Conservation (phyloP, 2,888 invertebrate species). For the Linnaemya vulpina region DNA sequence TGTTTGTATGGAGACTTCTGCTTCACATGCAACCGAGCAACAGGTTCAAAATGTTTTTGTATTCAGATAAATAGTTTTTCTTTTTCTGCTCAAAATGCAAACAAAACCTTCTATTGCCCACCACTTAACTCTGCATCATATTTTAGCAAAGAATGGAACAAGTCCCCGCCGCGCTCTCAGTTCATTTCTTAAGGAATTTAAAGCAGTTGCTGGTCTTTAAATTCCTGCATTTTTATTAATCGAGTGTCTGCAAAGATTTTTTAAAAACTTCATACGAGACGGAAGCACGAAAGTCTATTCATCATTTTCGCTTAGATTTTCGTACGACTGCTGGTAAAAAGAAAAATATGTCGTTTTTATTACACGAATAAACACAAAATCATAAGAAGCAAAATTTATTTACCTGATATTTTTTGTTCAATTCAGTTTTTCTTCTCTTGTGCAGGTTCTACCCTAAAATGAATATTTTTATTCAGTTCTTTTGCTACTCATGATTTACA, state of each 20-base stretch:
- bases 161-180: neutral
- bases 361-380: constrained; percentile 1
- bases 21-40: constrained; percentile 63
- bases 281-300: constrained; percentile 36
- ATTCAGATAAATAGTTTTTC: constrained; percentile 37
- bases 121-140: constrained; percentile 51
- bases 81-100: constrained; percentile 4
- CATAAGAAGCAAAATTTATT: constrained; percentile 48
- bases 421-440: constrained; percentile 38
- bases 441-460: neutral
- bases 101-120: constrained; percentile 48
- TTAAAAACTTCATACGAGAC: constrained; percentile 22
- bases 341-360: constrained; percentile 24
- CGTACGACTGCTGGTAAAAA: constrained; percentile 50
- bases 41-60: constrained; percentile 52
- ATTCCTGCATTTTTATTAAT: constrained; percentile 48
- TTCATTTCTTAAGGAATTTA: constrained; percentile 14
- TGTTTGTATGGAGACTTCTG: constrained; percentile 13
- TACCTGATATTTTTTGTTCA: constrained; percentile 31
- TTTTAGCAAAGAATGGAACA: constrained; percentile 46
- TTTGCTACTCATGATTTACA: constrained; percentile 66
- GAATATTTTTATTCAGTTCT: constrained; percentile 50
- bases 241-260: constrained; percentile 47
- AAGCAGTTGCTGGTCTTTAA: constrained; percentile 30
- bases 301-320: constrained; percentile 63